Evolutionary conservation across 2,888 invertebrate genomes (phyloP).

Genomic region (Lacanobia wlatinum): DNA sequence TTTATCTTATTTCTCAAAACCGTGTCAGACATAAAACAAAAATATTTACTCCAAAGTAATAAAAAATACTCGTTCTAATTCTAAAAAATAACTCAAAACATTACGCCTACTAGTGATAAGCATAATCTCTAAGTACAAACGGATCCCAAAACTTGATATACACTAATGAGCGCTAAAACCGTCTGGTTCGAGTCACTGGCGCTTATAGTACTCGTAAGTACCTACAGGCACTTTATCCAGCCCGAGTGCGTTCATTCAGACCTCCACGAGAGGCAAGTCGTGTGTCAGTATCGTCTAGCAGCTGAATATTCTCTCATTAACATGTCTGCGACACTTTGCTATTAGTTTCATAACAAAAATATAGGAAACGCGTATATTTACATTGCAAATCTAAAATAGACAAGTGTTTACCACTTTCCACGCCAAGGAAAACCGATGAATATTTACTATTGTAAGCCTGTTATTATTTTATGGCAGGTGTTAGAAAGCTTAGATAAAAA

Average conservation of each 20-base stretch:
- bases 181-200: constrained; percentile 32
- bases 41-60: not conserved
- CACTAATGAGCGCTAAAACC: constrained; percentile 59
- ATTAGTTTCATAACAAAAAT: constrained; percentile 32
- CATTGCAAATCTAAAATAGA: constrained; percentile 43
- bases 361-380: constrained; percentile 37
- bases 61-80: constrained; percentile 17
- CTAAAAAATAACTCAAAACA: constrained; percentile 14
- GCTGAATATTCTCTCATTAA: constrained; percentile 65
- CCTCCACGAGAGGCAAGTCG: constrained; percentile 50
- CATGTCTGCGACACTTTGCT: constrained; percentile 44
- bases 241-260: constrained; percentile 56
- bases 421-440: constrained; percentile 26
- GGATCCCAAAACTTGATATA: constrained; percentile 35
- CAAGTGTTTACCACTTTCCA: constrained; percentile 30
- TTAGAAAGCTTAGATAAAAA: constrained; percentile 51
- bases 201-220: constrained; percentile 30
- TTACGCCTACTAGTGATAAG: constrained; percentile 12
- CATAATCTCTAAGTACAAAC: constrained; percentile 25
- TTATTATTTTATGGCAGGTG: constrained; percentile 45
- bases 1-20: constrained; percentile 5
- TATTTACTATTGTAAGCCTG: constrained; percentile 33
- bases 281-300: constrained; percentile 39
- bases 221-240: constrained; percentile 55
- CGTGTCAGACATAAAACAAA: not conserved